Percentiles rank a stretch among this genome's conserved stretches.
Evolutionary conservation across 2,113 vertebrate genomes (phyloP).

Genomic region (Pituophis catenifer): DNA sequence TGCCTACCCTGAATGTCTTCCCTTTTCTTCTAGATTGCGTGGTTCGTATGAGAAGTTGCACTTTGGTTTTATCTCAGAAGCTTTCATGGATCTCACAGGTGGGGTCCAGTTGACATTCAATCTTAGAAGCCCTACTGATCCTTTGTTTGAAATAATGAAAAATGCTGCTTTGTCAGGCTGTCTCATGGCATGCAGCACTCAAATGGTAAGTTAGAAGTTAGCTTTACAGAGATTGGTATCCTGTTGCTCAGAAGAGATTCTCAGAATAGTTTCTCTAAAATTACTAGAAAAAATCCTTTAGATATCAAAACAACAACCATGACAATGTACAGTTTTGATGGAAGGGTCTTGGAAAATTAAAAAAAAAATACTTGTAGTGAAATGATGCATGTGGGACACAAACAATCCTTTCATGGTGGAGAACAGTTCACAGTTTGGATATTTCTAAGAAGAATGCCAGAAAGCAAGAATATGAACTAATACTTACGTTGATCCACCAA

Average conservation of each 20-base stretch:
- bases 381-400: background rate
- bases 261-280: background rate
- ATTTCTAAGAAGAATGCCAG: background rate
- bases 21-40: constrained; percentile 68
- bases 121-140: constrained; percentile 51
- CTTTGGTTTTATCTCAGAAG: constrained; percentile 77
- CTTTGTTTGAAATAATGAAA: constrained; percentile 72
- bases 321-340: background rate
- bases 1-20: background rate
- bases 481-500: background rate
- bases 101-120: constrained; percentile 74
- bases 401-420: background rate
- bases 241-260: background rate
- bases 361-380: background rate
- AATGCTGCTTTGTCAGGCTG: constrained; percentile 67
- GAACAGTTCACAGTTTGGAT: background rate
- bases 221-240: background rate
- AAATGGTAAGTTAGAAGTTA: constrained; percentile 62
- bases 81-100: constrained; percentile 87
- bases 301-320: background rate
- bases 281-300: background rate
- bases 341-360: background rate
- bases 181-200: constrained; percentile 81
- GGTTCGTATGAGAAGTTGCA: constrained; percentile 85
- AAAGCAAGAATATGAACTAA: background rate